These are phyloP conservation scores for Dione vanillae DNA, from an alignment of 2,888 invertebrate species.

Conservation along the genomic window DNA sequence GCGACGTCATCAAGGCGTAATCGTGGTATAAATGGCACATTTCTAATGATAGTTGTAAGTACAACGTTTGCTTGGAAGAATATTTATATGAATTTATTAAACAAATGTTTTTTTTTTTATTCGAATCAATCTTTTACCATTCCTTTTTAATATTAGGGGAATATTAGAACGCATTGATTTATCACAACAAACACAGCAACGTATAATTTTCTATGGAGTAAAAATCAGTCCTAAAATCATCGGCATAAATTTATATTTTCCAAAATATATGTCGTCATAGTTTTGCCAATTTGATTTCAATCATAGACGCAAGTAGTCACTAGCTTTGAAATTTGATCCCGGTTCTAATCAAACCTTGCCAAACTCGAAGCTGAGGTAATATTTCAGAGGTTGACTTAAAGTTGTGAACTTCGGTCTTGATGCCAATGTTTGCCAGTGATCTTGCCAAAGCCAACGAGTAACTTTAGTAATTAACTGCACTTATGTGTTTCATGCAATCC, in stretches of 20 bases:
- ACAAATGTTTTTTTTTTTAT: background rate
- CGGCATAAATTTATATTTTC: background rate
- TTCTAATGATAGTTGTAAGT: background rate
- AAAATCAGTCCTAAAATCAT: background rate
- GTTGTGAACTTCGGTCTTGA: slow-evolving; percentile 34
- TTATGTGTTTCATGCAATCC: slow-evolving; percentile 22
- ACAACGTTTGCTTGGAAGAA: background rate
- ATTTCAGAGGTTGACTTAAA: slow-evolving; percentile 39
- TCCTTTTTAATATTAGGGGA: too few relatives aligned
- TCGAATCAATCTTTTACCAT: too few relatives aligned
- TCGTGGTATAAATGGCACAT: background rate
- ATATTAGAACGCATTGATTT: too few relatives aligned
- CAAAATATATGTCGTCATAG: background rate
- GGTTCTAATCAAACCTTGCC: slow-evolving; percentile 25
- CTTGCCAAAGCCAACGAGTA: slow-evolving; percentile 29
- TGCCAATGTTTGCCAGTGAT: slow-evolving; percentile 33
- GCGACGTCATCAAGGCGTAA: background rate
- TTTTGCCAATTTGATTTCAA: background rate
- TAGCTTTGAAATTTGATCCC: slow-evolving; percentile 24
- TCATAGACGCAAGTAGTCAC: slow-evolving; percentile 7
- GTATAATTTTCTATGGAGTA: background rate
- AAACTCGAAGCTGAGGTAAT: slow-evolving; percentile 35
- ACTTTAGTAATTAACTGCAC: slow-evolving; percentile 41
- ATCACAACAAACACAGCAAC: background rate
- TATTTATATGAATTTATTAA: background rate